Evolutionary conservation across 1,140 invertebrate genomes (phyloP).

Genomic region (Vanessa tameamea): DNA sequence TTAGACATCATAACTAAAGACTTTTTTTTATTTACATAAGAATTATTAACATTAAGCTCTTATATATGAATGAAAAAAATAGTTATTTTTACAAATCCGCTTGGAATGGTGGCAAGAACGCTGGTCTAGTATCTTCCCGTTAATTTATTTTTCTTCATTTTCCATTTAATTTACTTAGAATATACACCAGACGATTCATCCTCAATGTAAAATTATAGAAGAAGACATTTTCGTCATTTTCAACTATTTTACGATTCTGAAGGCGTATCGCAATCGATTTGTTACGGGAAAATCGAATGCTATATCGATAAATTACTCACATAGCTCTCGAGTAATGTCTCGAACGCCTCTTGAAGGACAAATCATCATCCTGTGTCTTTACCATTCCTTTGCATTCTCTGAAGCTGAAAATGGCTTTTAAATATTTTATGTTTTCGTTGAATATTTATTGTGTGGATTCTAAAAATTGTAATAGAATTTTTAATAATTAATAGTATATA

Average conservation of each 20-base stretch:
- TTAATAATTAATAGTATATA: no score
- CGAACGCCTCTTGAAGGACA: background rate
- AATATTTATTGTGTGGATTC: background rate
- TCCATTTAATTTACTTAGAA: no score
- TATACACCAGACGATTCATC: no score
- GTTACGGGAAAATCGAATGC: background rate
- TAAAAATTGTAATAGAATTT: no score
- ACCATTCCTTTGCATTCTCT: background rate
- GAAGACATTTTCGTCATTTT: background rate
- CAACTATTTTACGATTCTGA: background rate
- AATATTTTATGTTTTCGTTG: background rate
- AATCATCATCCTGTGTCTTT: slow-evolving; percentile 1
- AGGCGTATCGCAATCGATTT: slow-evolving; percentile 1
- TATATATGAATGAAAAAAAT: no score
- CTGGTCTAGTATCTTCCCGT: no score
- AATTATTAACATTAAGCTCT: no score
- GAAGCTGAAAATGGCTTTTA: background rate
- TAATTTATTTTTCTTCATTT: no score
- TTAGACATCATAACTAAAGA: no score
- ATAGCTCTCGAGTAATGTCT: slow-evolving; percentile 8
- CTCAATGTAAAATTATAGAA: background rate
- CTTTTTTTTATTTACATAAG: no score
- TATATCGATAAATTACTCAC: slow-evolving; percentile 12
- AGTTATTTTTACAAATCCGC: no score
- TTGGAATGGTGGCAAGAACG: no score